Base-by-base conservation (phyloP, 2,797 vertebrate genomes). In the Eospalax fontanierii region DNA sequence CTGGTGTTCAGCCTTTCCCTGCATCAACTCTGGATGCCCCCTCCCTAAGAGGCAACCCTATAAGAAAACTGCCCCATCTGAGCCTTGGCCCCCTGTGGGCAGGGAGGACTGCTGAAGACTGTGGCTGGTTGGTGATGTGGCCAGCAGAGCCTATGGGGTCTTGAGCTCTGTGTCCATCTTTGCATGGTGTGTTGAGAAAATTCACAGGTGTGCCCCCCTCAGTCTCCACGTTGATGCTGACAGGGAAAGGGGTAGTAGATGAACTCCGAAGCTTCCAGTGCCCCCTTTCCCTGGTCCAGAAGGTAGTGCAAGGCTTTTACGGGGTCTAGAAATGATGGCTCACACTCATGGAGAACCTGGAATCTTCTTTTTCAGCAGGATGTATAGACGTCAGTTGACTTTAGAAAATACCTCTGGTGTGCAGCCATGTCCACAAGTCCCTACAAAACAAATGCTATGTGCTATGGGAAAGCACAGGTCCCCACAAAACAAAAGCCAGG, bases 21-120 rank as follows among this genome's bases (percentile, higher is more conserved):
- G 65, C 40, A 59, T 93, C 89, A 63, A 75, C 68, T 96, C 35
- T 86, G 33, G 12, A 35, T 43, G 19, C 21, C n/a, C 78, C 92
- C 75, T 71, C 24, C 24, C n/a, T 35, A 46, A 86, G 46, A 18
- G 9, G 21, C 2, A 71, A 33, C 35, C 14, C 33, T 28, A 9
- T 70, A 85, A 71, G 66, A 38, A 71, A 85, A 71, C 10, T 38
- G 70, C 33, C 46, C 22, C 83, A 57, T 18, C 83, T 24, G 46
- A 88, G 11, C 21, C 24, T 54, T 12, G 22, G 59, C 24, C 19
- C 7, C 38, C 91, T n/a, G 40, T 14, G 79, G 7, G 74, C 6
- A 57, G 19, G 54, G n/a, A n/a, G n/a, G n/a, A 46, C 26, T 61
- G 40, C 80, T 54, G 38, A 6, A 5, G 43, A 74, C n/a, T 8